Evolutionary conservation across 1,140 invertebrate species (phyloP).

Genomic region (Phymorhynchus buccinoides): DNA sequence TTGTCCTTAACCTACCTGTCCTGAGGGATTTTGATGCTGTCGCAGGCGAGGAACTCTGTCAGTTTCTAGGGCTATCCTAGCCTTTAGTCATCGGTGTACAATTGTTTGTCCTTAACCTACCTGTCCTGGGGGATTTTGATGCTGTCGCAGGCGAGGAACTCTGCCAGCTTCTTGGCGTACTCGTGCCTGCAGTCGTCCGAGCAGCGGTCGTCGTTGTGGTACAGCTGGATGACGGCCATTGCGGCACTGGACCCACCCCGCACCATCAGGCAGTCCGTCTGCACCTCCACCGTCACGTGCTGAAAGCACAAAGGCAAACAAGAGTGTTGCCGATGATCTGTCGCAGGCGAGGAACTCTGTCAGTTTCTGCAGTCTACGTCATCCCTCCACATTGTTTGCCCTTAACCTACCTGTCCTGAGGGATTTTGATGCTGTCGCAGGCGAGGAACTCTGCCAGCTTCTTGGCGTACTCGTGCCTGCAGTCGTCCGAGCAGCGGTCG

Average conservation of each 20-base stretch:
- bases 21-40: slow-evolving; percentile 35
- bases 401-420: slow-evolving; percentile 41
- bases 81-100: no score
- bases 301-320: slow-evolving; percentile 1
- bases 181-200: slow-evolving; percentile 38
- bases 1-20: slow-evolving; percentile 48
- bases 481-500: slow-evolving; percentile 37
- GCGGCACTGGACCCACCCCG: slow-evolving; percentile 36
- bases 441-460: slow-evolving; percentile 41
- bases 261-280: slow-evolving; percentile 38
- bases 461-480: slow-evolving; percentile 41
- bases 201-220: slow-evolving; percentile 45
- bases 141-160: slow-evolving; percentile 36
- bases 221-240: slow-evolving; percentile 44
- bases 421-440: slow-evolving; percentile 36
- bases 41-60: slow-evolving; percentile 37
- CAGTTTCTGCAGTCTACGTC: no score
- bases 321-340: no score
- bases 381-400: no score
- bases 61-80: no score
- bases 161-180: slow-evolving; percentile 39
- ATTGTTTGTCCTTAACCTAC: slow-evolving; percentile 30
- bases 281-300: slow-evolving; percentile 42
- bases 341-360: slow-evolving; percentile 40
- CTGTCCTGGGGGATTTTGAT: slow-evolving; percentile 41